These are phyloP conservation scores for Turritopsis rubra DNA, from an alignment of 30 jellyfish, hydroid and myxozoan species.

Conservation along the genomic window DNA sequence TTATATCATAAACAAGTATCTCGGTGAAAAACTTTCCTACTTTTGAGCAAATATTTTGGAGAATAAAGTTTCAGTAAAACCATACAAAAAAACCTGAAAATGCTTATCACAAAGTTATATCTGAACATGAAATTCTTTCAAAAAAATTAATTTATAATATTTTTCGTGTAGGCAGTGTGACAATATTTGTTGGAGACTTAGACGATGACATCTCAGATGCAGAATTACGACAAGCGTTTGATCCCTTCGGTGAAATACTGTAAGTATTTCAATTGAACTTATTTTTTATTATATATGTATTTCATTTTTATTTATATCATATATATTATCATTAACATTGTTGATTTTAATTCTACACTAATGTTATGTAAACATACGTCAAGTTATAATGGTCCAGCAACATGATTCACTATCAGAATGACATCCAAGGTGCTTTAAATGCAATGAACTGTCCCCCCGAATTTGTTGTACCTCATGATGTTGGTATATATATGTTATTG, in stretches of 20 bases:
- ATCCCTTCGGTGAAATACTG: slow-evolving; percentile 92
- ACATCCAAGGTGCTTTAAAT: background rate
- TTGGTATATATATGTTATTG: background rate
- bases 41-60: too few species aligned
- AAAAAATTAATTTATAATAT: too few species aligned
- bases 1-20: too few species aligned
- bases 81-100: too few species aligned
- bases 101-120: too few species aligned
- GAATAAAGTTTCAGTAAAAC: too few species aligned
- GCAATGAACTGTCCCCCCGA: background rate
- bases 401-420: background rate
- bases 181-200: slow-evolving; percentile 92
- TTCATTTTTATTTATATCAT: background rate
- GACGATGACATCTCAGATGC: slow-evolving; percentile 74
- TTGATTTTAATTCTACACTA: background rate
- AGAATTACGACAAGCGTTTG: slow-evolving; percentile 76
- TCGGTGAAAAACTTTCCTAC: too few species aligned
- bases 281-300: background rate
- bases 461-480: background rate
- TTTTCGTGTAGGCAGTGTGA: slow-evolving; percentile 40
- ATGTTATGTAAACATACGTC: background rate
- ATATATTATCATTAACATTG: background rate
- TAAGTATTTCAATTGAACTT: slow-evolving; percentile 27
- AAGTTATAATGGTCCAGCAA: background rate
- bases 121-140: background rate